Base-by-base conservation (phyloP, 2,797 vertebrate species). In the Percopsis omiscomaycus region DNA sequence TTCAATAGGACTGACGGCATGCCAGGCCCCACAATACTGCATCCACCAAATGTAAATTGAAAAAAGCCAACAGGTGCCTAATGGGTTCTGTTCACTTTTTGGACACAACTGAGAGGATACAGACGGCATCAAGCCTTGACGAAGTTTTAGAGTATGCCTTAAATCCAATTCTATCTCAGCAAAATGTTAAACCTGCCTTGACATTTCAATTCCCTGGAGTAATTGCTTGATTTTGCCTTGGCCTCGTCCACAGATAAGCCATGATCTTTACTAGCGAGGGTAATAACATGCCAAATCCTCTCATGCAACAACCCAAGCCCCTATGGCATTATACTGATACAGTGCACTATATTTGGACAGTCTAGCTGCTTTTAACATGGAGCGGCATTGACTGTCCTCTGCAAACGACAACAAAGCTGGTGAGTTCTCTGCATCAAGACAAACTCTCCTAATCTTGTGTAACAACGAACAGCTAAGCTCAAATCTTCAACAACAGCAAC, bases 161-260 rank as follows among this genome's bases (percentile, higher is more conserved):
- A 76, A 82, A 82, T 74, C 70, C 84, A 75, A 84, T 86, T 81
- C 67, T 44, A 1, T 58, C 12, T 37, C 75, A 59, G 58, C 22
- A 64, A 80, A 84, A 84, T 79, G 78, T 64, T 81, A 77, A 86
- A 79, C 69, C 67, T 61, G 64, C 73, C 73, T 69, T 86, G 88
- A 89, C 84, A 83, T 86, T 89, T 87, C 85, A 84, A 86, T 88
- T 84, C 73, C 79, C 72, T 28, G 0, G 16, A 55, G 78, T 84
- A 89, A 90, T 86, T 83, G 81, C 74, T 61, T 63, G 37, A 66
- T 86, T 85, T 83, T 74, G 74, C 80, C 79, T 78, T 47, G 42
- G 80, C 16, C 56, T 70, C 63, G 79, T 60, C 58, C 64, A 53
- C 71, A 84, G 83, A 84, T 77, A 81, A 83, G 77, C 55, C 60